Percentiles rank a stretch among this genome's conserved stretches.
Conservation (phyloP, 1,140 invertebrate species). For the Dendrolimus punctatus region DNA sequence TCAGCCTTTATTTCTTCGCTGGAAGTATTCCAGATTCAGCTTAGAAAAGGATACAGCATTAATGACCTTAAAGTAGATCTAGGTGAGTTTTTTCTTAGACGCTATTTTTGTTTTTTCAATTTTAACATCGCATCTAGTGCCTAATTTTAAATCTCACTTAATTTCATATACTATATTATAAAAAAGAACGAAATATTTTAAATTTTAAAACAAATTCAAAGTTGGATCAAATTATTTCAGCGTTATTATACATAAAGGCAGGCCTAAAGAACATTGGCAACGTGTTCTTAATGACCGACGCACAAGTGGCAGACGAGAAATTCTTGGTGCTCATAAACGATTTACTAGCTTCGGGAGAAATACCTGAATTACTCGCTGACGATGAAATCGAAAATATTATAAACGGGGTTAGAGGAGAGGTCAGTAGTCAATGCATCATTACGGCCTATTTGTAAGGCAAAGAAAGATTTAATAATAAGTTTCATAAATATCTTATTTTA, state of each 20-base stretch:
- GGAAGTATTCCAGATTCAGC: conserved; percentile 93
- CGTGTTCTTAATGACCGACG: conserved; percentile 95
- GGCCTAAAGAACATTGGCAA: conserved; percentile 91
- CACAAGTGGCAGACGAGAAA: conserved; percentile 91
- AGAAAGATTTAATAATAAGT: conserved; percentile 14
- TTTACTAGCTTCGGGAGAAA: conserved; percentile 93
- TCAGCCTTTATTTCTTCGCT: conserved; percentile 91
- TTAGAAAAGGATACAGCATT: conserved; percentile 91
- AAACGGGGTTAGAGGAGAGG: conserved; percentile 86
- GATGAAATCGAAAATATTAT: conserved; percentile 94
- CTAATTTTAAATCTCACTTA: no score
- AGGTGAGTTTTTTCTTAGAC: conserved; percentile 23
- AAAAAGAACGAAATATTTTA: no score
- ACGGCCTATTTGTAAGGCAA: no score
- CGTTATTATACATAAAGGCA: conserved; percentile 87
- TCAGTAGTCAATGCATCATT: conserved; percentile 36
- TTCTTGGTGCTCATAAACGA: conserved; percentile 96
- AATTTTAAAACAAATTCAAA: no score
- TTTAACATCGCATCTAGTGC: no score
- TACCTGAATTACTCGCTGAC: conserved; percentile 91
- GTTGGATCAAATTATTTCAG: conserved; percentile 30
- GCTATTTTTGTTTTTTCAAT: no score
- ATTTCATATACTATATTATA: no score
- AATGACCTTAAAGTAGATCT: conserved; percentile 89
- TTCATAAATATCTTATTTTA: conserved; percentile 8